Conservation (phyloP, 1,140 invertebrate species). For the Cylas formicarius region DNA sequence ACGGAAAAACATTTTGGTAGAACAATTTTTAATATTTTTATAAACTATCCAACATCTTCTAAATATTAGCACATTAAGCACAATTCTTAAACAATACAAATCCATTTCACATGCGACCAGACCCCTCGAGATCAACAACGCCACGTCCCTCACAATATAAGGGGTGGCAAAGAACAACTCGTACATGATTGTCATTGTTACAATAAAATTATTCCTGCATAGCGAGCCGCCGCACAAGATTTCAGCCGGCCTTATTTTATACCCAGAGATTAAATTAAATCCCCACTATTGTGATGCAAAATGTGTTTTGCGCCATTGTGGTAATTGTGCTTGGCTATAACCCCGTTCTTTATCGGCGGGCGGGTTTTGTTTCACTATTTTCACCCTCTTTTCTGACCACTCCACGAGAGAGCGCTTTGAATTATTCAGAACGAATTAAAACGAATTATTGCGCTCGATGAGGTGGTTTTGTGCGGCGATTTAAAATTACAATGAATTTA, state of each 20-base stretch:
- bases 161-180: conserved; percentile 9
- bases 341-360: conserved; percentile 22
- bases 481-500: too few relatives aligned
- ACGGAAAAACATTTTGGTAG: too few relatives aligned
- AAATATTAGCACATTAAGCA: too few relatives aligned
- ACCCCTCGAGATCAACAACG: conserved; percentile 17
- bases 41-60: too few relatives aligned
- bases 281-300: conserved; percentile 33
- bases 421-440: conserved; percentile 15
- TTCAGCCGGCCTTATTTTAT: conserved; percentile 26
- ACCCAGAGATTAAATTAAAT: conserved; percentile 35
- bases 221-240: conserved; percentile 16
- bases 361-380: conserved; percentile 11
- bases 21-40: too few relatives aligned
- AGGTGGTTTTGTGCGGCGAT: too few relatives aligned
- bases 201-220: conserved; percentile 16
- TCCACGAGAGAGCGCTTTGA: conserved; percentile 12
- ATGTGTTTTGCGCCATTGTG: conserved; percentile 34
- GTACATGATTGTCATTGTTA: conserved; percentile 19
- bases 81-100: conserved; percentile 17
- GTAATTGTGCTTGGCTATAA: conserved; percentile 31
- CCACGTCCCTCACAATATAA: conserved; percentile 12
- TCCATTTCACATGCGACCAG: conserved; percentile 17
- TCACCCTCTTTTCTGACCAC: too few relatives aligned
- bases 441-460: too few relatives aligned